These are phyloP conservation scores for Ovibos moschatus DNA, from an alignment of 2,113 vertebrate genomes.

Conservation along the genomic window DNA sequence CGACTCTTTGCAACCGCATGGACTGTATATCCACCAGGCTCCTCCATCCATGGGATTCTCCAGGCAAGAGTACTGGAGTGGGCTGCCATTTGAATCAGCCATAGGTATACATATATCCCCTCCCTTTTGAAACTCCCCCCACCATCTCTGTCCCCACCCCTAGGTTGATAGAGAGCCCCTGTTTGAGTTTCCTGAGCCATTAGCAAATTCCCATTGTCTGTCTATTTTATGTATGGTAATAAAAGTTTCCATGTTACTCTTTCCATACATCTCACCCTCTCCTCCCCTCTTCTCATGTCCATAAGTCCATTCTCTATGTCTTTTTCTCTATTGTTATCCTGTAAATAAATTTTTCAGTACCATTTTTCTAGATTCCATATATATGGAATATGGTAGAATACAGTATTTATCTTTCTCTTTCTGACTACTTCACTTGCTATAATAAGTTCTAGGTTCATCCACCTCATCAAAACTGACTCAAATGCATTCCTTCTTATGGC, in stretches of 20 bases:
- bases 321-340: neutral
- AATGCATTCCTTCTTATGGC: neutral
- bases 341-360: neutral
- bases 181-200: neutral
- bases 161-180: neutral
- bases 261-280: neutral
- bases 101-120: neutral
- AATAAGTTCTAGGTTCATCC: neutral
- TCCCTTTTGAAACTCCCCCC: neutral
- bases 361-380: neutral
- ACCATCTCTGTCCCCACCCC: neutral
- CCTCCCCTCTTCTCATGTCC: neutral
- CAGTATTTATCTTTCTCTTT: neutral
- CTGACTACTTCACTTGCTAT: fast-evolving
- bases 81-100: neutral
- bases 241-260: neutral
- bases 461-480: neutral
- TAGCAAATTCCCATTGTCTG: neutral
- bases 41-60: too few relatives aligned
- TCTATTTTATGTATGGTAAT: neutral
- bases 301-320: neutral
- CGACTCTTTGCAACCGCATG: too few relatives aligned
- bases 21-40: too few relatives aligned
- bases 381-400: neutral
- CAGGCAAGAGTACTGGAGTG: too few relatives aligned